Base-by-base conservation (phyloP, 35 echinoderm and acorn worm species). In the Ophiothrix spiculata region DNA sequence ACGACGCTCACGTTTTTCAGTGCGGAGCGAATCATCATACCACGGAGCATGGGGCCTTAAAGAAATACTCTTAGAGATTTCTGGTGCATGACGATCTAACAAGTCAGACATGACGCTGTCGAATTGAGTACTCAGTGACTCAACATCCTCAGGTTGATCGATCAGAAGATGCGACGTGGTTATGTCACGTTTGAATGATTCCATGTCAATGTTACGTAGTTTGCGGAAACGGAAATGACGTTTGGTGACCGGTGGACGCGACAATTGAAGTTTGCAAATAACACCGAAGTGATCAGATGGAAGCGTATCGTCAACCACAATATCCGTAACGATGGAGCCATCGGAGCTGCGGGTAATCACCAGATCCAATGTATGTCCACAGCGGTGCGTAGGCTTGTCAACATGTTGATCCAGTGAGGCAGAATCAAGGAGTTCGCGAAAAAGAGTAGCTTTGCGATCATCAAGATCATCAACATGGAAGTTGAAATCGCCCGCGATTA, bases 351-450 rank as follows among this genome's bases (percentile, higher is more conserved):
- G n/a, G 31, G 77, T 85, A 45, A 93, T 85, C 3, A 89, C 11
- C 16, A 90, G 87, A 79, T 93, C 92, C 39, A 93, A 82, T 4
- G 86, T 90, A 25, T 90, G 87, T 23, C 91, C 91, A 35, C 17
- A 23, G 1, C 31, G 33, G 39, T 90, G 87, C 21, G 92, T 90
- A 35, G 83, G 64, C 12, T 37, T 64, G 64, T 31, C n/a, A 31
- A 93, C 87, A 86, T 85, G 77, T 38, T 93, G 92, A 11, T 23
- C 33, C 83, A 93, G 64, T 39, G 74, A 80, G 16, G 75, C 64
- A 56, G 86, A 89, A n/a, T 25, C n/a, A 85, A 49, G 1, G 85
- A 29, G 21, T 87, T 77, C 0, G 34, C 17, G n/a, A 11, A 90
- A 19, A 3, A 6, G 6, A 4, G 16, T 46, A 29, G 84, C 84